These are phyloP conservation scores for Lucilia sericata DNA, from an alignment of 1,140 invertebrate genomes.

Conservation along the genomic window DNA sequence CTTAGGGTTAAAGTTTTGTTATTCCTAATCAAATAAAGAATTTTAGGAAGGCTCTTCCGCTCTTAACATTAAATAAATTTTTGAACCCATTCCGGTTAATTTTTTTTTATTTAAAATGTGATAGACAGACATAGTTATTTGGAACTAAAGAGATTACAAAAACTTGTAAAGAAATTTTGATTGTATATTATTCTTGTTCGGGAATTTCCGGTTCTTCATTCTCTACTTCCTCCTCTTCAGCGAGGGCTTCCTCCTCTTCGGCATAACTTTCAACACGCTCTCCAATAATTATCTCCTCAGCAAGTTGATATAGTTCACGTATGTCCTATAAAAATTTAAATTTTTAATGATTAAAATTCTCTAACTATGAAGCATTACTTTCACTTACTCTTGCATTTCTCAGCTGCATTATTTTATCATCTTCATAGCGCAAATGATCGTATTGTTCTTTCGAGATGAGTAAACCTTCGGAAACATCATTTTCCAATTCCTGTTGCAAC, in stretches of 20 bases:
- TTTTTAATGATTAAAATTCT: neutral
- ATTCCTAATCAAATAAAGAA: too few relatives aligned
- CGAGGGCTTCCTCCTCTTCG: constrained; percentile 51
- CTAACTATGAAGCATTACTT: neutral
- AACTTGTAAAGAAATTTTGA: too few relatives aligned
- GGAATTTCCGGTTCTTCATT: constrained; percentile 44
- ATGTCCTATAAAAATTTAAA: constrained; percentile 53
- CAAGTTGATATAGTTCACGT: constrained; percentile 61
- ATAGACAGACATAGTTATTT: too few relatives aligned
- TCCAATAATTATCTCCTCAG: constrained; percentile 64
- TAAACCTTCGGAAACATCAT: constrained; percentile 59
- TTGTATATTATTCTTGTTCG: neutral
- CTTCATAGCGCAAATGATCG: constrained; percentile 62
- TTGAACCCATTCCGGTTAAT: too few relatives aligned
- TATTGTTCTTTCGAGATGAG: constrained; percentile 63
- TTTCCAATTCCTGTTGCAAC: constrained; percentile 61
- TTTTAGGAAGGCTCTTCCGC: too few relatives aligned
- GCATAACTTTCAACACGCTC: constrained; percentile 53
- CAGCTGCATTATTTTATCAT: constrained; percentile 60
- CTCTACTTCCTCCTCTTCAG: constrained; percentile 47
- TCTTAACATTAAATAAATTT: too few relatives aligned
- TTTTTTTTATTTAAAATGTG: too few relatives aligned
- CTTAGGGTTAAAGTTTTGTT: too few relatives aligned
- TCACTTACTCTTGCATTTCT: constrained; percentile 59
- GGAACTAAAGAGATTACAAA: too few relatives aligned